Conservation (phyloP, 2,888 invertebrate species). For the Phlogophora meticulosa region DNA sequence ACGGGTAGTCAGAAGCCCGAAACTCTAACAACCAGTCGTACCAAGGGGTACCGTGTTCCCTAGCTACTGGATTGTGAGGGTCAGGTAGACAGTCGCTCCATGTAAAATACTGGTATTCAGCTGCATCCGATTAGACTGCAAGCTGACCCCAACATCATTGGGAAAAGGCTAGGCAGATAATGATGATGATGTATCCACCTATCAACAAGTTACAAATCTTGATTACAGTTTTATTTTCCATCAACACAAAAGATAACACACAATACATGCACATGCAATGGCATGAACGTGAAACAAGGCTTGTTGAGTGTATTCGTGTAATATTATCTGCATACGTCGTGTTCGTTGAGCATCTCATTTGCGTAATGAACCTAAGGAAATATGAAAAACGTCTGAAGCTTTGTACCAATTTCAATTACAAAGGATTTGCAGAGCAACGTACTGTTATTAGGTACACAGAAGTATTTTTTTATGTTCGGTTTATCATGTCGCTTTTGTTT, state of each 20-base stretch:
- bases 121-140: too few relatives aligned
- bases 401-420: slow-evolving; percentile 59
- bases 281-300: slow-evolving; percentile 6
- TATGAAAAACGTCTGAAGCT: slow-evolving; percentile 43
- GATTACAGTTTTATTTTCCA: neutral
- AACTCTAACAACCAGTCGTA: too few relatives aligned
- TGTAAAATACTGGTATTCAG: too few relatives aligned
- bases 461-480: slow-evolving; percentile 23
- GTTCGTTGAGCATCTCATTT: slow-evolving; percentile 54
- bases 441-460: neutral
- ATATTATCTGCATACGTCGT: slow-evolving; percentile 51
- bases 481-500: slow-evolving; percentile 23
- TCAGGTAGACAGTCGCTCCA: too few relatives aligned
- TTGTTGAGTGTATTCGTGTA: slow-evolving; percentile 30
- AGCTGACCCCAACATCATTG: too few relatives aligned
- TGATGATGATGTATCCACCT: too few relatives aligned
- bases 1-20: too few relatives aligned
- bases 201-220: too few relatives aligned
- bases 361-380: slow-evolving; percentile 62
- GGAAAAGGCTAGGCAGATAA: too few relatives aligned
- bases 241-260: slow-evolving; percentile 11
- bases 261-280: slow-evolving; percentile 16
- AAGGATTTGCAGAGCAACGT: slow-evolving; percentile 33
- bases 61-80: too few relatives aligned
- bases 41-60: too few relatives aligned